Conservation (phyloP, 2,113 vertebrate genomes). For the Clarias gariepinus region DNA sequence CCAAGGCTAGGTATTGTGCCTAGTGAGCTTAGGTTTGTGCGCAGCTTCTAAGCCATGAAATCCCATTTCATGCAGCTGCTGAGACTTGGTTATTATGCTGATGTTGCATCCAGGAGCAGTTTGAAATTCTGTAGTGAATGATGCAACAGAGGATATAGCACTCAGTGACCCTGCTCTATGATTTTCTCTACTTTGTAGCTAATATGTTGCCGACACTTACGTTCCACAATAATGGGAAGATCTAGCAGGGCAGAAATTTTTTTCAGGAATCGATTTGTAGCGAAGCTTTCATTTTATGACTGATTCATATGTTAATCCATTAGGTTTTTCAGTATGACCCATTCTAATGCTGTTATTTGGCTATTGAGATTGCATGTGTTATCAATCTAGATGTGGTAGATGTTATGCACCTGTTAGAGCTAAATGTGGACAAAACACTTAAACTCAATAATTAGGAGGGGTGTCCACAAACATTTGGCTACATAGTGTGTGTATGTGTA, state of each 20-base stretch:
- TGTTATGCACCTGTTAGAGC: neutral
- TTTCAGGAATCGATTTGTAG: neutral
- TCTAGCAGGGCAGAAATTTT: no score
- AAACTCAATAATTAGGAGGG: neutral
- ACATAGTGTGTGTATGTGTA: constrained; percentile 18
- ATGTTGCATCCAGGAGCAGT: neutral
- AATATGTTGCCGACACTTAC: neutral
- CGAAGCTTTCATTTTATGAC: neutral
- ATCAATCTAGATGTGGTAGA: neutral
- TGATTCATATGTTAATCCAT: no score
- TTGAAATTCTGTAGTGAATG: neutral
- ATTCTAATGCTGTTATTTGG: neutral
- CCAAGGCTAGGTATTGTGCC: neutral
- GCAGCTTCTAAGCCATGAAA: neutral
- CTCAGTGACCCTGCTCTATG: neutral
- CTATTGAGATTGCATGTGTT: no score
- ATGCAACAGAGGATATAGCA: neutral
- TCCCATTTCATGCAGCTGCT: neutral
- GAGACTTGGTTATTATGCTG: neutral
- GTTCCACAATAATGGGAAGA: neutral
- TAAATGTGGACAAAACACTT: neutral
- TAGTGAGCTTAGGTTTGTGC: neutral
- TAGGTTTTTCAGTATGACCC: neutral
- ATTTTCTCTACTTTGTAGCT: neutral
- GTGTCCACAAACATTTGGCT: neutral